Evolutionary conservation across 2,888 invertebrate genomes (phyloP).

Genomic region (Ormyrus labotus): DNA sequence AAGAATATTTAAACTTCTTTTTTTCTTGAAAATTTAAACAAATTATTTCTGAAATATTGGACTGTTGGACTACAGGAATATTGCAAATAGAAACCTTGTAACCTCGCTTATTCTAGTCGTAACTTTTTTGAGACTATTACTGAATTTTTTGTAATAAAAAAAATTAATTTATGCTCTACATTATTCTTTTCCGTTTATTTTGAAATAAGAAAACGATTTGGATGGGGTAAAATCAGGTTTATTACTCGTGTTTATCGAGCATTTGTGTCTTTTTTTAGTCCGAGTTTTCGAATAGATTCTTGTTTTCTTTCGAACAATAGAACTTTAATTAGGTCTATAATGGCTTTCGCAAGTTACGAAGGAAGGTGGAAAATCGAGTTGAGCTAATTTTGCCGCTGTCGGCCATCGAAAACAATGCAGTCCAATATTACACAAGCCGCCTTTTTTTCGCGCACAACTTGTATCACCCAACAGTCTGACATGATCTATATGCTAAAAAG

Average conservation of each 20-base stretch:
- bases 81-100: too few species aligned
- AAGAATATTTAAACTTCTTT: too few species aligned
- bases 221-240: conserved; percentile 12
- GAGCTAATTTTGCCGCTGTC: conserved; percentile 36
- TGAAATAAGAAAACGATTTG: background rate
- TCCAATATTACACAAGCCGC: conserved; percentile 23
- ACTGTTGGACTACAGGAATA: too few species aligned
- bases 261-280: background rate
- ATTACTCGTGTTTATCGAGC: conserved; percentile 21
- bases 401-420: conserved; percentile 26
- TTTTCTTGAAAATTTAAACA: too few species aligned
- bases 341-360: conserved; percentile 40
- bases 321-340: conserved; percentile 49
- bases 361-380: background rate
- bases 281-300: conserved; percentile 12
- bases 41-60: too few species aligned
- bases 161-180: too few species aligned
- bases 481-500: conserved; percentile 14
- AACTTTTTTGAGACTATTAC: too few species aligned
- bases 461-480: background rate
- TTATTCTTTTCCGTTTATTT: too few species aligned
- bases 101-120: too few species aligned
- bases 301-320: conserved; percentile 37
- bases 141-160: too few species aligned
- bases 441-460: background rate